Conservation (phyloP, 1,140 invertebrate genomes). For the Euwallacea similis region DNA sequence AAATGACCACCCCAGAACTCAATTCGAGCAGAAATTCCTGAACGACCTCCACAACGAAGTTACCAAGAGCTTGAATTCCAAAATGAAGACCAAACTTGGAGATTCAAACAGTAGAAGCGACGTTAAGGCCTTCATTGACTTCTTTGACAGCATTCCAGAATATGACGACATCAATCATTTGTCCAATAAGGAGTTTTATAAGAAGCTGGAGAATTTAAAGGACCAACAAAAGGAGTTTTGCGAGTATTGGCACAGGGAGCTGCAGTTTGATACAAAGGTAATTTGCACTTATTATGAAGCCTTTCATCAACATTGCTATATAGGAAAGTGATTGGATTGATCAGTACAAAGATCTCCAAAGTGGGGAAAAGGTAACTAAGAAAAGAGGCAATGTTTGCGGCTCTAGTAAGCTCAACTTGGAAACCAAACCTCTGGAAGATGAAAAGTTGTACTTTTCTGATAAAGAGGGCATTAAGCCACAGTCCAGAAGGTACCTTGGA, state of each 20-base stretch:
- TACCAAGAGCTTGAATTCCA: conserved; percentile 43
- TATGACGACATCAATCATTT: conserved; percentile 70
- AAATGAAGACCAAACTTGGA: conserved; percentile 29
- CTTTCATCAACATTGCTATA: conserved; percentile 7
- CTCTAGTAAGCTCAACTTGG: too few relatives aligned
- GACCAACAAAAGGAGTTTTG: conserved; percentile 64
- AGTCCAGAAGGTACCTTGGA: conserved; percentile 43
- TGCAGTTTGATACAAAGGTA: conserved; percentile 53
- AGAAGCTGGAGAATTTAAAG: conserved; percentile 64
- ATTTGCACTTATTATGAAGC: conserved; percentile 4
- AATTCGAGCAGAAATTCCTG: conserved; percentile 62
- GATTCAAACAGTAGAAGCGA: conserved; percentile 44
- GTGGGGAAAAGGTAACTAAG: conserved; percentile 35
- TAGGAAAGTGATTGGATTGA: conserved; percentile 45
- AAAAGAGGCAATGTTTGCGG: conserved; percentile 33
- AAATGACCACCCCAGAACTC: conserved; percentile 64
- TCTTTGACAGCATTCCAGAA: conserved; percentile 69
- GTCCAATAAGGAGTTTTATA: conserved; percentile 68
- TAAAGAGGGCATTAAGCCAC: conserved; percentile 47
- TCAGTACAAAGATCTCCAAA: conserved; percentile 48
- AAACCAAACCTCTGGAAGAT: conserved; percentile 42
- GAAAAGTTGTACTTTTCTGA: conserved; percentile 45
- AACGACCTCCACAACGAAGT: conserved; percentile 49
- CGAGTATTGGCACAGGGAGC: conserved; percentile 57
- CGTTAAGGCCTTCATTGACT: conserved; percentile 64